A percentile compares a stretch with the other conserved stretches of the same genome.
Conservation (phyloP, 2,888 invertebrate species). For the Melikaiella ostensackeni region DNA sequence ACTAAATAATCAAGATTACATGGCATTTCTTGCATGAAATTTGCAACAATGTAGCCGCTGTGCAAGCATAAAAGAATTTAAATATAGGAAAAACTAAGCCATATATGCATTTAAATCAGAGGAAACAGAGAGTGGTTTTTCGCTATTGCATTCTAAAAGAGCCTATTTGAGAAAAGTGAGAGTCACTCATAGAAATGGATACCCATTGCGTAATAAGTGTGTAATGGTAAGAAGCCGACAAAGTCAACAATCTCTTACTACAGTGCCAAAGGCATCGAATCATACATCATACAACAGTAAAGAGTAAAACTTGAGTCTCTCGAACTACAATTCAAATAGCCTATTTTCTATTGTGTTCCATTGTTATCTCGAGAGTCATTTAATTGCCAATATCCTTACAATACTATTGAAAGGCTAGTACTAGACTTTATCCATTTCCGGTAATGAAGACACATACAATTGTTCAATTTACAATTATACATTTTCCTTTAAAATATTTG, state of each 20-base stretch:
- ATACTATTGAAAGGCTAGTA: not conserved
- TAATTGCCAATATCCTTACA: not conserved
- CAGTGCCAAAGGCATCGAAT: not conserved
- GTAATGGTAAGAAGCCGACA: not conserved
- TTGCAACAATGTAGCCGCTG: not conserved
- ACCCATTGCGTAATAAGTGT: not conserved
- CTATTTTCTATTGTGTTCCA: not conserved
- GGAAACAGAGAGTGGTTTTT: not conserved
- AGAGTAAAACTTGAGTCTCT: not conserved
- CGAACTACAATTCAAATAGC: not conserved
- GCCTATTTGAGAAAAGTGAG: constrained; percentile 13
- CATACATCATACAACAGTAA: not conserved
- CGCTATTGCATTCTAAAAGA: not conserved
- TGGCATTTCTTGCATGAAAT: not conserved
- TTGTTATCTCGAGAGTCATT: not conserved
- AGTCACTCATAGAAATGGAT: constrained; percentile 5
- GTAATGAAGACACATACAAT: not conserved
- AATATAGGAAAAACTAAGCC: not conserved
- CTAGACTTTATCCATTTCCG: not conserved
- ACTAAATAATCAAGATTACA: constrained; percentile 1
- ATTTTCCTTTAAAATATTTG: not conserved
- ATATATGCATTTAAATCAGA: not conserved
- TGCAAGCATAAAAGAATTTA: not conserved
- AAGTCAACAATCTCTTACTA: not conserved
- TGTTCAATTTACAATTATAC: too few relatives aligned